phyloP scores from a whole-genome alignment of 2,888 invertebrate species.

The Patella depressa region DNA sequence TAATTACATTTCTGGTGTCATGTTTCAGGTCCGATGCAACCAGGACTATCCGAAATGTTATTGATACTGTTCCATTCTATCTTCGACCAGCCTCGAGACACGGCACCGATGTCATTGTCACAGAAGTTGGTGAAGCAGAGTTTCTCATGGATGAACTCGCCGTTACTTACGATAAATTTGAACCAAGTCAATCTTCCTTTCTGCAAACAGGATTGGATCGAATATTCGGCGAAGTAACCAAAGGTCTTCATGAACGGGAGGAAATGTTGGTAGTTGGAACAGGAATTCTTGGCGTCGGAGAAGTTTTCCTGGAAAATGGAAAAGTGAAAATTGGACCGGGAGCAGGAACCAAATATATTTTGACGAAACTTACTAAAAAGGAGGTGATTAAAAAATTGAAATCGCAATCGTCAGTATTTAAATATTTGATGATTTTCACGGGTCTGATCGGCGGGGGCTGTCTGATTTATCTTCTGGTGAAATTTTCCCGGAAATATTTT shows the following conservation, averaged over 20 bases:
- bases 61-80: constrained; percentile 86
- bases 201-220: constrained; percentile 88
- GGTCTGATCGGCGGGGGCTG: constrained; percentile 76
- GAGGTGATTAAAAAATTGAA: constrained; percentile 82
- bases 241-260: constrained; percentile 89
- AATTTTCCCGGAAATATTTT: constrained; percentile 65
- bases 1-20: no score
- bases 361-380: constrained; percentile 84
- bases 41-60: constrained; percentile 83
- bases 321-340: constrained; percentile 78
- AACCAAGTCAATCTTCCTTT: constrained; percentile 82
- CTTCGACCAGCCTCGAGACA: constrained; percentile 67
- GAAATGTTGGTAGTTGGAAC: constrained; percentile 87
- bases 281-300: constrained; percentile 84
- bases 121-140: constrained; percentile 80
- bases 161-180: constrained; percentile 86
- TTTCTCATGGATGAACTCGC: constrained; percentile 80
- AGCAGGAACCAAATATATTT: constrained; percentile 81
- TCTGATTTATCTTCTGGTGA: constrained; percentile 74
- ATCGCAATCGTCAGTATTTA: constrained; percentile 76
- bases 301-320: constrained; percentile 78
- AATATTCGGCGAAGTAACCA: constrained; percentile 84
- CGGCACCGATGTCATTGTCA: constrained; percentile 79
- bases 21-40: constrained; percentile 80
- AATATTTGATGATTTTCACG: constrained; percentile 75